A percentile compares a stretch with the other conserved stretches of the same genome.
Conservation (phyloP, 2,888 invertebrate genomes). For the Leptarthrus brevirostris region DNA sequence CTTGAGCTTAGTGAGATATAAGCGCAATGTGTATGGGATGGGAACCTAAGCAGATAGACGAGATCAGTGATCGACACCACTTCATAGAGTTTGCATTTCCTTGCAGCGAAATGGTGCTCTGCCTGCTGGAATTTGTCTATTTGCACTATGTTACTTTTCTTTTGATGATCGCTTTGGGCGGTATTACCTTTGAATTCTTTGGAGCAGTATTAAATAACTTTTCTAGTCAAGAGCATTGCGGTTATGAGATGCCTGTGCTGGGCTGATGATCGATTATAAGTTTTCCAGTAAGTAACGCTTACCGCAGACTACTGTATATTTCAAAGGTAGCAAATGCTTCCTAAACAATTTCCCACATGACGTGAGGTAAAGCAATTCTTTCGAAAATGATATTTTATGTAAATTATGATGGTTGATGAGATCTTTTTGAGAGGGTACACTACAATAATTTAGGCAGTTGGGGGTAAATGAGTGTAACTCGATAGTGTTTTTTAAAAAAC, state of each 20-base stretch:
- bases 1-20: neutral
- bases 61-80: slow-evolving; percentile 28
- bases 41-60: neutral
- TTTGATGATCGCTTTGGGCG: neutral
- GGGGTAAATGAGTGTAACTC: too few species aligned
- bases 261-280: slow-evolving; percentile 29
- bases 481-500: too few species aligned
- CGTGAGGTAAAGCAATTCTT: neutral
- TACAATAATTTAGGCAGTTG: too few species aligned
- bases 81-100: neutral
- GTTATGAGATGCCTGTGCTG: slow-evolving; percentile 5
- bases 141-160: neutral
- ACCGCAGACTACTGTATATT: slow-evolving; percentile 20
- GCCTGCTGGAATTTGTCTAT: neutral
- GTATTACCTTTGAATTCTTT: slow-evolving; percentile 14
- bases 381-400: too few species aligned
- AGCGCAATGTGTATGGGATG: too few species aligned
- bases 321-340: neutral
- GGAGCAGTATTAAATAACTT: slow-evolving; percentile 22
- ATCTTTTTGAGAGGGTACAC: too few species aligned
- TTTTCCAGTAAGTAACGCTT: neutral
- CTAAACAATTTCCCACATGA: neutral
- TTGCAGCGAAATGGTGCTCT: neutral
- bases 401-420: too few species aligned
- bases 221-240: neutral